A percentile compares a stretch with the other conserved stretches of the same genome.
Conservation (phyloP, 2,797 vertebrate species). For the Steatocranus sp. region DNA sequence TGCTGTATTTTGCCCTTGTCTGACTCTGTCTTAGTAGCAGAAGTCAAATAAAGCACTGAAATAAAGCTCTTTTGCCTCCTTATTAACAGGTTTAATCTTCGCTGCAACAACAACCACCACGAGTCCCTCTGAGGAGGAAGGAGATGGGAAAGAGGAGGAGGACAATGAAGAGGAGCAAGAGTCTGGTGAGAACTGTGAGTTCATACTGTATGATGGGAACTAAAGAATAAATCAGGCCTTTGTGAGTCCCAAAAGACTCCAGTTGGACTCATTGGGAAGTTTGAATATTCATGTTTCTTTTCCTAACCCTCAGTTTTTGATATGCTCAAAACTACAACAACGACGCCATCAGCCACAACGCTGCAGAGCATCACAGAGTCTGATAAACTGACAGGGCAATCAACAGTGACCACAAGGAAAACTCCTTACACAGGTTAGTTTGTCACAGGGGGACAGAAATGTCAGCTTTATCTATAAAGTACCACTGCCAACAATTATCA, state of each 20-base stretch:
- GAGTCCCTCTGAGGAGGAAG: not conserved
- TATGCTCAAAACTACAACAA: not conserved
- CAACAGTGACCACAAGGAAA: not conserved
- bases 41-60: not conserved
- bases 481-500: not conserved
- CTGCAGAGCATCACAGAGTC: too few species aligned
- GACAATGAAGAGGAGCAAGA: not conserved
- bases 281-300: not conserved
- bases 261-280: not conserved
- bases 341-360: rapidly evolving
- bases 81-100: not conserved
- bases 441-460: not conserved
- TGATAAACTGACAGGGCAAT: too few species aligned
- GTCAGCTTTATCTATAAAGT: rapidly evolving
- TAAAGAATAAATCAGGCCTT: not conserved
- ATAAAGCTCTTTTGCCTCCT: rapidly evolving
- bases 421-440: not conserved
- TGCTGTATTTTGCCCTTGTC: rapidly evolving
- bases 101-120: not conserved
- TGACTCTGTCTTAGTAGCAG: not conserved
- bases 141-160: not conserved
- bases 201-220: not conserved
- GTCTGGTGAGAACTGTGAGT: not conserved
- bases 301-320: not conserved
- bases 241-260: not conserved